phyloP scores from a whole-genome alignment of 2,797 vertebrate genomes.

The Adrianichthys oophorus region DNA sequence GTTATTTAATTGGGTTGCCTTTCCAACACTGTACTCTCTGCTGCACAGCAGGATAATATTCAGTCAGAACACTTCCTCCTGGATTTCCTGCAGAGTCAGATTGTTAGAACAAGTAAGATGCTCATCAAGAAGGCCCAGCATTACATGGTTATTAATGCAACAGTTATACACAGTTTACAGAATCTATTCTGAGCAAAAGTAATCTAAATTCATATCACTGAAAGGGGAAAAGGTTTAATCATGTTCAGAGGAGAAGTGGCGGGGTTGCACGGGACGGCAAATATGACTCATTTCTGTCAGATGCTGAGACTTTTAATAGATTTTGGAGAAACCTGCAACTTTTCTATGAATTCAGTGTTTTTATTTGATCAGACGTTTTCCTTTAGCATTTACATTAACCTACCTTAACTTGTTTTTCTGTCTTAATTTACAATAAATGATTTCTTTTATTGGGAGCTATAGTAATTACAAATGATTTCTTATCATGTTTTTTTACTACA shows the following conservation, averaged over 20 bases:
- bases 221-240: constrained; percentile 30
- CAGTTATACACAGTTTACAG: constrained; percentile 52
- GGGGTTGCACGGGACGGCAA: constrained; percentile 20
- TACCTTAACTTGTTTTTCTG: neutral
- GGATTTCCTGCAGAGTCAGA: constrained; percentile 48
- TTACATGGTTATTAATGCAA: constrained; percentile 49
- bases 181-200: constrained; percentile 42
- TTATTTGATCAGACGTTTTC: neutral
- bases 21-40: constrained; percentile 27
- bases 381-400: constrained; percentile 1
- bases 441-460: neutral
- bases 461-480: too few species aligned
- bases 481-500: too few species aligned
- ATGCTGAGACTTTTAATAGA: constrained; percentile 18
- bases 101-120: constrained; percentile 52
- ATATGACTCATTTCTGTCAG: constrained; percentile 25
- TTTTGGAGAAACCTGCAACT: constrained; percentile 12
- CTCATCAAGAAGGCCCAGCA: constrained; percentile 46
- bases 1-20: constrained; percentile 52
- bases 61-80: constrained; percentile 18
- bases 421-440: neutral
- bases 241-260: constrained; percentile 12
- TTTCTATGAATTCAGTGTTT: constrained; percentile 1
- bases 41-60: constrained; percentile 17
- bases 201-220: constrained; percentile 50